phyloP scores from a whole-genome alignment of 2,888 invertebrate genomes.

The Lepidochrysops patricia region DNA sequence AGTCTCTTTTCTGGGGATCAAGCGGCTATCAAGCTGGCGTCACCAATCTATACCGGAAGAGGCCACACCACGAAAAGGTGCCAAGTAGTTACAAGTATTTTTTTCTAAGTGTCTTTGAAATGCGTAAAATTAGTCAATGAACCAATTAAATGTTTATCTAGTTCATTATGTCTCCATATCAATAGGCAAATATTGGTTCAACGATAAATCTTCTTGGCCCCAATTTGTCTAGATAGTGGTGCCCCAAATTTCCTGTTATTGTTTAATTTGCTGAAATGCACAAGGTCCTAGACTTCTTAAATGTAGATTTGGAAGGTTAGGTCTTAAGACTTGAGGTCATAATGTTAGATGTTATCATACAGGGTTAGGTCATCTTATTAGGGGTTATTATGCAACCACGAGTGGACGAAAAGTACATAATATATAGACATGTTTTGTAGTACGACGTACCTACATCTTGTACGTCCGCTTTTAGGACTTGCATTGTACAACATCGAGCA shows the following conservation, averaged over 20 bases:
- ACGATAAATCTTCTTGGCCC: slow-evolving; percentile 20
- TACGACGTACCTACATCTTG: too few species aligned
- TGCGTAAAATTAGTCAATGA: not conserved
- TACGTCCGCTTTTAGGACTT: not conserved
- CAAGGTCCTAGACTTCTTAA: not conserved
- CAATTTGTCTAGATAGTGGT: slow-evolving; percentile 18
- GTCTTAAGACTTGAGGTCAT: not conserved
- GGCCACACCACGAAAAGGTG: too few species aligned
- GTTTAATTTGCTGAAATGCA: not conserved
- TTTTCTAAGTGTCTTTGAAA: not conserved
- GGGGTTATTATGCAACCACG: too few species aligned
- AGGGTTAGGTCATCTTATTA: too few species aligned
- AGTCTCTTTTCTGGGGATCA: too few species aligned
- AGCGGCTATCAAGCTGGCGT: not conserved
- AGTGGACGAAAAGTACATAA: too few species aligned
- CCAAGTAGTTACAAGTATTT: slow-evolving; percentile 42
- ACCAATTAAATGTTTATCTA: not conserved
- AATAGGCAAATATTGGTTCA: slow-evolving; percentile 19
- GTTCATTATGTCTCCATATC: slow-evolving; percentile 15
- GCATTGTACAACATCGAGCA: not conserved
- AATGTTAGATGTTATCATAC: not conserved
- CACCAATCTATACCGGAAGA: slow-evolving; percentile 39
- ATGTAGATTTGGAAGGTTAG: not conserved
- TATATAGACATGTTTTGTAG: too few species aligned
- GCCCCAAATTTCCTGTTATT: not conserved